These are phyloP conservation scores for Wasmannia auropunctata DNA, from an alignment of 1,140 invertebrate genomes.

Conservation along the genomic window DNA sequence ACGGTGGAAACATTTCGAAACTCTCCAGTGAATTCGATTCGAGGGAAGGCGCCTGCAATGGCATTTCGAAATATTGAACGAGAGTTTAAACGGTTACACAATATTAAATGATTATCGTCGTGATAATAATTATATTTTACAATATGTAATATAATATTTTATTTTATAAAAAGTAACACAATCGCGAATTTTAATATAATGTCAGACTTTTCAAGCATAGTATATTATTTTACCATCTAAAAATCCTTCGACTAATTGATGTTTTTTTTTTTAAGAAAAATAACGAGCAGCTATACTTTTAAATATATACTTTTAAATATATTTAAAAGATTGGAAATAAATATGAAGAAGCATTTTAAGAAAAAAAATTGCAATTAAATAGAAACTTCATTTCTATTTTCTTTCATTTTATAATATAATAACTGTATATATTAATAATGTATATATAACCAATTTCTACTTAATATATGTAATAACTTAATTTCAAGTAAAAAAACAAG, in stretches of 20 bases:
- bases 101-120: not conserved
- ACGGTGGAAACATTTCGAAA: constrained; percentile 21
- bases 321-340: not conserved
- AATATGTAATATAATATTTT: not conserved
- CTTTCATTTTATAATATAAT: no score
- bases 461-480: no score
- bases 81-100: constrained; percentile 2
- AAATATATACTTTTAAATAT: not conserved
- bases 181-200: not conserved
- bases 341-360: no score
- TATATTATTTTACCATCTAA: not conserved
- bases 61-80: constrained; percentile 17
- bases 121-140: not conserved
- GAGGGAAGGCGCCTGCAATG: not conserved
- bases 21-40: not conserved
- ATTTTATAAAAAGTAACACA: not conserved
- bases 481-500: no score
- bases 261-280: not conserved
- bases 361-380: not conserved
- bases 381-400: not conserved
- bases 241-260: not conserved
- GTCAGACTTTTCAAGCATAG: not conserved
- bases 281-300: not conserved
- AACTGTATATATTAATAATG: no score
- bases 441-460: no score